Base-by-base conservation (phyloP, 1,140 invertebrate genomes). In the Drosophila obscura region DNA sequence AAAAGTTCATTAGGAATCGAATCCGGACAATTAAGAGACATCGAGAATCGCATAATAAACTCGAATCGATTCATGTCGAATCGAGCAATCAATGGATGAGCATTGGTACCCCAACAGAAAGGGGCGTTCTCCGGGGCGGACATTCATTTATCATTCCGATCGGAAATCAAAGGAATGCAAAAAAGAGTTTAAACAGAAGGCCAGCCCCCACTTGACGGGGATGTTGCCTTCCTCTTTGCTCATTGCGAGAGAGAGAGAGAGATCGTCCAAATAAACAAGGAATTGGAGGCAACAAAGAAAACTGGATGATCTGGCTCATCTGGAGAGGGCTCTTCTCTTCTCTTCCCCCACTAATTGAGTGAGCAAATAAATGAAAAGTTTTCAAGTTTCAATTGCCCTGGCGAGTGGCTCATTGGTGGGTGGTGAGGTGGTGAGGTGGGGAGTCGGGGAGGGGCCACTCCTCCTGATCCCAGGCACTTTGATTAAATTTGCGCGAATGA, bases 1-100 rank as follows among this genome's bases (percentile, higher is more conserved):
- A 75, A 83, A 84, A 84, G 79, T 84, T 83, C 80, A 83, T 83
- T 84, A 82, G 69, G 55, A 50, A 48, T 64, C 75, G 57, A 59
- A 64, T 83, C 66, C 58, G 83, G 66, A 63, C 64, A 83, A 82
- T 82, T 83, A 83, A 74, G 60, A 82, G 80, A 78, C 56, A 77
- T 65, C 58, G 69, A 62, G 62, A 56, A 82, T 78, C 55, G 71
- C 48, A 69, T 69, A 69, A 68, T 53, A 64, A 69, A 69, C 68
- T 69, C 64, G 64, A 69, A 57, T 58, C 51, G 49, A 68, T 69
- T 35, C 66, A 52, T 61, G 52, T 58, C 45, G 49, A 74, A 74
- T 43, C 67, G 64, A 68, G 52, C 59, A 81, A 77, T 83, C 75
- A 83, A 83, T 82, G 4, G 11, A 39, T 13, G 11, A 1, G 11